Base-by-base conservation (phyloP, 2,888 invertebrate species). In the Noctua janthe region DNA sequence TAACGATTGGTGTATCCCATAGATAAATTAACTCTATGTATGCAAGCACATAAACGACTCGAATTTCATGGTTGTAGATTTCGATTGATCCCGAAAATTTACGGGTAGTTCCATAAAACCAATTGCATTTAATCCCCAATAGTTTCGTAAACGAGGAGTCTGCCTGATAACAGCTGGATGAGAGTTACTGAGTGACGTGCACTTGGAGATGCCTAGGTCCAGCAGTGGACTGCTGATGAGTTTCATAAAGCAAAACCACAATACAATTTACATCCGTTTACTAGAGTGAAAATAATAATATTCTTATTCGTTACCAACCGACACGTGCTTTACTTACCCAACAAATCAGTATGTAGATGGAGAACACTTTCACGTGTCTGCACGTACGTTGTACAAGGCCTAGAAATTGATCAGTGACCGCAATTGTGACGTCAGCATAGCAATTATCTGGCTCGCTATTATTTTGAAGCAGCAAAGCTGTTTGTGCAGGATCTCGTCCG, bases 361-460 rank as follows among this genome's bases (percentile, higher is more conserved):
- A 35, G 76, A 66, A 59, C 75, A 84, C 84, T 85, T 86, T 86
- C 83, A 64, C 83, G 73, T 20, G 59, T 13, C 35, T 39, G 74
- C 84, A 74, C 71, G 87, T 82, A 80, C 71, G 47, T 15, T 23
- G n/a, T 29, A 56, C 74, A 76, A 83, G 87, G 83, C 74, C 69
- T 85, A 76, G 83, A 86, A 86, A 86, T 86, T 74, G 76, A 82
- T 74, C 62, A 87, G 78, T 78, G 76, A 54, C 49, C 87, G 70
- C 78, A 8, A 73, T 86, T 74, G 49, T 81, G 74, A 77, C 81
- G 74, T 84, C 54, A 71, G 15, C 5, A 11, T n/a, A 51, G 20
- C 39, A 59, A 66, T 39, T 64, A 29, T 71, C 20, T 59, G 15
- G 6, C n/a, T 6, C 17, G 15, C 39, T 39, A 13, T 56, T 6